phyloP scores from a whole-genome alignment of 2,888 invertebrate species.

The Lycia hirtaria region DNA sequence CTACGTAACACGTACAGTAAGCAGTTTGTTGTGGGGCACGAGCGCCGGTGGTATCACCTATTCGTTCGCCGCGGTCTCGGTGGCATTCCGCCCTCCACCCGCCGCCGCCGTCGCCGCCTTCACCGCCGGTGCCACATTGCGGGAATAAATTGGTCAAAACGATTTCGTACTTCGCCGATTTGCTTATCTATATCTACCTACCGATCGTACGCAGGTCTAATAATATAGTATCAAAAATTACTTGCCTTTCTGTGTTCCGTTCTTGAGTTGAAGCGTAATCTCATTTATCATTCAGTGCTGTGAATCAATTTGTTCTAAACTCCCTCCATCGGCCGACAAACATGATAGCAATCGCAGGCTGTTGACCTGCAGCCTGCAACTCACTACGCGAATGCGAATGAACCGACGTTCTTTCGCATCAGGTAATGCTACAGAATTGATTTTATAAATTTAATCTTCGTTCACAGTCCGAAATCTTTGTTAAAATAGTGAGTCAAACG shows the following conservation, averaged over 20 bases:
- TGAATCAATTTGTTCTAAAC: conserved; percentile 58
- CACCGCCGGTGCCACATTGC: conserved; percentile 73
- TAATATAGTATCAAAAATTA: conserved; percentile 23
- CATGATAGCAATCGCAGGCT: conserved; percentile 75
- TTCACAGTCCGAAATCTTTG: conserved; percentile 37
- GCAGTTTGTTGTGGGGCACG: conserved; percentile 85
- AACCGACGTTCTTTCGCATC: conserved; percentile 56
- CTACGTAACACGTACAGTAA: conserved; percentile 84
- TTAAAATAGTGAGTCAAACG: conserved; percentile 45
- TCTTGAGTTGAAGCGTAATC: conserved; percentile 23
- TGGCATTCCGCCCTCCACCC: conserved; percentile 75
- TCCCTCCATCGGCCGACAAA: conserved; percentile 66
- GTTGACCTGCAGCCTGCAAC: conserved; percentile 76
- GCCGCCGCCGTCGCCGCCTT: conserved; percentile 62
- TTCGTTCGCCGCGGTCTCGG: conserved; percentile 74
- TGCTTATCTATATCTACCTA: conserved; percentile 15
- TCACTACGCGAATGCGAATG: conserved; percentile 64
- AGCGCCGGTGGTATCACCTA: conserved; percentile 64
- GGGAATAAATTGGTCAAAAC: conserved; percentile 78
- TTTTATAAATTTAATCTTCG: conserved; percentile 40
- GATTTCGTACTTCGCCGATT: conserved; percentile 46
- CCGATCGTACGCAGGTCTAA: conserved; percentile 2
- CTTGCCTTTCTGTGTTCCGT: conserved; percentile 16
- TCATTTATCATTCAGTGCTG: conserved; percentile 31
- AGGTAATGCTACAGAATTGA: conserved; percentile 44